Evolutionary conservation across 2,888 invertebrate species (phyloP), one percentile per base, ranked within the genome.

Genomic region (Zele albiditarsus): DNA sequence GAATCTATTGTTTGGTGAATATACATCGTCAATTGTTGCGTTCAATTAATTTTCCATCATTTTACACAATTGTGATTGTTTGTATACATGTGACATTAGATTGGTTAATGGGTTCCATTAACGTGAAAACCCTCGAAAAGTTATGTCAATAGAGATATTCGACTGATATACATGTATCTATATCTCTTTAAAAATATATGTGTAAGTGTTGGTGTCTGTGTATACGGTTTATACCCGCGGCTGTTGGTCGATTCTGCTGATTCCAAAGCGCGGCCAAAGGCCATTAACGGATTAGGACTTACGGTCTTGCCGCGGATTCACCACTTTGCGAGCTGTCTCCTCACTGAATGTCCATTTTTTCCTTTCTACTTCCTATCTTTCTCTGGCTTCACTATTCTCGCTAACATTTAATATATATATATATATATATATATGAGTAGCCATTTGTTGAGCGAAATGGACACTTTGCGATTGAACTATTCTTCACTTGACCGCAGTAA

Each of bases 271-370:
- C 53, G 68, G 71, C 75, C 67, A 38, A 46, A 53, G 60, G 66
- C 75, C 75, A 75, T 75, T 75, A 75, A 75, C 75, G 75, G 75
- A 75, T 75, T 75, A 75, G 62, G 75, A 75, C 71, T 75, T 75
- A 75, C 67, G 71, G 71, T 27, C 57, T 57, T 68, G 49, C 67
- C 49, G 27, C 49, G 42, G 67, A 27, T 71, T 63, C 58, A 67
- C 73, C 73, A 73, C 68, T 73, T 58, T 62, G 60, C 33, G 62
- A 71, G 20, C 60, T 49, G 60, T 28, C 38, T 10, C 20, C 16
- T 62, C n/a, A 4, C 42, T 31, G 33, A 23, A 14, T 33, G 57
- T 42, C 42, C 25, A 25, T 14, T 28, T 49, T 42, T 42, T 49
- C 23, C 10, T n/a, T 23, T 23, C 20, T 53, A 20, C 53, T 1